Base-by-base conservation (phyloP, 2,888 invertebrate genomes). In the Melanophora roralis region DNA sequence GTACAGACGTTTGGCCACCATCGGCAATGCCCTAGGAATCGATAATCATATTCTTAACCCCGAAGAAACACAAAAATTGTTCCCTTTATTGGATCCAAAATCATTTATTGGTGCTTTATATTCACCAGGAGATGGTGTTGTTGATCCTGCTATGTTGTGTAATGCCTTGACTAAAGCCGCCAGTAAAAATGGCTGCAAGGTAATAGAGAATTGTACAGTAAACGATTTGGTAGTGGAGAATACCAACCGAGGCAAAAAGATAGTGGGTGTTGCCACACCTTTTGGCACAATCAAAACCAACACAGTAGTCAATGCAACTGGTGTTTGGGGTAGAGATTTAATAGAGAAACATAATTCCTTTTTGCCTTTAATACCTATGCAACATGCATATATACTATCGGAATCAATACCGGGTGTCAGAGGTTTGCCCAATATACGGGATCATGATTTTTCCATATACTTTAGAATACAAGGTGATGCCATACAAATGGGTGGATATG, bases 401-500 rank as follows among this genome's bases (percentile, higher is more conserved):
- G 96, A 97, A 78, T 91, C 92, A 0, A 94, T 97, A 12, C 93
- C 94, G 0, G 95, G 94, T 82, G 92, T 95, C 0, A 91, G 94
- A 71, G 93, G 93, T 53, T 89, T 94, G 76, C 97, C 97, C 0
- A 97, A 97, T 87, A 91, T 97, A 12, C 91, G 97, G 45, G 97
- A 97, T 89, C 96, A 97, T 84, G 97, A 98, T 86, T 93, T 93
- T 7, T 94, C 93, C 16, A 91, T 96, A 21, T 97, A 97, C 86
- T 93, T 97, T 83, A 93, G 95, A 85, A 92, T 96, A 1, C 96
- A 96, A 85, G 96, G 96, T 14, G 95, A 96, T 85, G 93, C 94
- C 0, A 93, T 97, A 55, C 93, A 93, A 80, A 93, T 97, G 84
- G 97, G 97, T 11, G 97, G 97, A 0, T 98, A 97, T 86, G 97